A percentile compares a stretch with the other conserved stretches of the same genome.
Evolutionary conservation across 2,888 invertebrate genomes (phyloP).

Genomic region (Abrostola triplasia): DNA sequence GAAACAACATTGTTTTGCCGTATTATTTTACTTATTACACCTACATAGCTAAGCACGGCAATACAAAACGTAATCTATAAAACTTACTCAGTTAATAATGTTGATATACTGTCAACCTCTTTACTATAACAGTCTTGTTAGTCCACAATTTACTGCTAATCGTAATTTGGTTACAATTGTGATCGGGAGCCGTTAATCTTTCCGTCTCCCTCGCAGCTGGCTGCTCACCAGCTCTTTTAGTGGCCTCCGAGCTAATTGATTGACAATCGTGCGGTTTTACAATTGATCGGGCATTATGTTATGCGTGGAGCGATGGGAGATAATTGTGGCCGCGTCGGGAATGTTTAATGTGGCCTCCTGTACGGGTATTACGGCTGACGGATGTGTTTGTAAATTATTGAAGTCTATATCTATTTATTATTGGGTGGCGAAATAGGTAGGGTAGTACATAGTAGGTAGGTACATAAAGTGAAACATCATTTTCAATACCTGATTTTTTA

Average conservation of each 20-base stretch:
- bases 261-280: constrained; percentile 51
- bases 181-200: constrained; percentile 51
- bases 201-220: constrained; percentile 42
- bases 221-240: constrained; percentile 43
- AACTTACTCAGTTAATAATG: too few relatives aligned
- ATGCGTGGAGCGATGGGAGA: constrained; percentile 15
- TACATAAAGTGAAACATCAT: too few relatives aligned
- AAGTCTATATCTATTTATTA: too few relatives aligned
- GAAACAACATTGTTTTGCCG: too few relatives aligned
- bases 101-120: constrained; percentile 23
- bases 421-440: too few relatives aligned
- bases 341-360: constrained; percentile 8
- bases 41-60: too few relatives aligned
- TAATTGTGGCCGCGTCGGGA: constrained; percentile 18
- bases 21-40: too few relatives aligned
- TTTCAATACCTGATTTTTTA: too few relatives aligned
- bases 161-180: constrained; percentile 52
- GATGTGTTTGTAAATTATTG: neutral
- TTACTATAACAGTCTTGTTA: constrained; percentile 48
- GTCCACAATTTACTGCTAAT: constrained; percentile 54
- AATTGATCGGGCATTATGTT: constrained; percentile 43
- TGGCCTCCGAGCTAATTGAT: constrained; percentile 49
- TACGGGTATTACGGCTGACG: neutral
- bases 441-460: too few relatives aligned
- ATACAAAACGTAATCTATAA: too few relatives aligned